These are phyloP conservation scores for Daubentonia madagascariensis DNA, from an alignment of 2,113 vertebrate species.

Conservation along the genomic window DNA sequence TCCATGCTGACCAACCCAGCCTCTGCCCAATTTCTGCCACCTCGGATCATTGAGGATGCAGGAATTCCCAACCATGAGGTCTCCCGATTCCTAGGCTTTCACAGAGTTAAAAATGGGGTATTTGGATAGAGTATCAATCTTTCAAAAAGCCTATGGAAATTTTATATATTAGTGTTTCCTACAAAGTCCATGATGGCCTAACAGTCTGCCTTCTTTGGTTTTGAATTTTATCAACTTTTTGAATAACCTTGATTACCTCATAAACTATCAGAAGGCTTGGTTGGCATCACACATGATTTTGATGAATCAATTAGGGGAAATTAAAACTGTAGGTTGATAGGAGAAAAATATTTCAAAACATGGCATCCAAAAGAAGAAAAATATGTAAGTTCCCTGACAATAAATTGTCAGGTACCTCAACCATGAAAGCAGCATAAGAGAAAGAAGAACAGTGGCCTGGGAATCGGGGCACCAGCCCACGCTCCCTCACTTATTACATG, in stretches of 20 bases:
- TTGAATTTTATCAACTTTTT: not conserved
- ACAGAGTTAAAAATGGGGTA: not conserved
- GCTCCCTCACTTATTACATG: not conserved
- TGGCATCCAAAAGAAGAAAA: not conserved
- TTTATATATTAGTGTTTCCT: not conserved
- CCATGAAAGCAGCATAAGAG: not conserved
- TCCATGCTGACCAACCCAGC: not conserved
- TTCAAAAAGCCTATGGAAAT: not conserved
- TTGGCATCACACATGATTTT: not conserved
- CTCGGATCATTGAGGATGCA: not conserved
- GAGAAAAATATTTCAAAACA: slow-evolving; percentile 38
- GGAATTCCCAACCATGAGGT: not conserved
- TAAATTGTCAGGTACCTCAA: not conserved
- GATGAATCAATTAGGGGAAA: not conserved
- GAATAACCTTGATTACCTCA: not conserved
- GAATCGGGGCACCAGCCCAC: not conserved
- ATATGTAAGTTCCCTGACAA: not conserved
- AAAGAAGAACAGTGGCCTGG: not conserved
- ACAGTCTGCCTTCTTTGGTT: not conserved
- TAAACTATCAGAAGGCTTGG: not conserved
- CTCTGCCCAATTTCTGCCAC: not conserved
- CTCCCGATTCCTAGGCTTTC: not conserved
- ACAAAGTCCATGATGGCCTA: not conserved
- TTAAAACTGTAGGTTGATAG: not conserved
- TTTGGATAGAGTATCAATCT: not conserved